A percentile compares a stretch with the other conserved stretches of the same genome.
phyloP scores from a whole-genome alignment of 2,113 vertebrate genomes.

The Coregonus clupeaformis region DNA sequence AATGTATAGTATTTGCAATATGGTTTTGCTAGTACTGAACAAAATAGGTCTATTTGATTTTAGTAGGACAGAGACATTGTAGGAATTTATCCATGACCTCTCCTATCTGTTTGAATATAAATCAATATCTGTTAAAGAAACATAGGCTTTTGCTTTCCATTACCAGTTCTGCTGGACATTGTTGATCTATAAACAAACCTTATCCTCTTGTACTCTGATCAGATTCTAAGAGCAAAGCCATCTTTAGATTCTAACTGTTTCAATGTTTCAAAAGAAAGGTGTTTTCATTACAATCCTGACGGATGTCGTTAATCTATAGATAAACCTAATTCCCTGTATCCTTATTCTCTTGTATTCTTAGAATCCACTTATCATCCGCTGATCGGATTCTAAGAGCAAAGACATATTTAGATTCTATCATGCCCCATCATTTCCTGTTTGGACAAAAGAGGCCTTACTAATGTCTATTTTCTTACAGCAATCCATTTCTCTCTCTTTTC shows the following conservation, averaged over 20 bases:
- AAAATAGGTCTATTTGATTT: too few species aligned
- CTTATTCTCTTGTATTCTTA: too few species aligned
- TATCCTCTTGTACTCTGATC: too few species aligned
- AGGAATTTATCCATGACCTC: too few species aligned
- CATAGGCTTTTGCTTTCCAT: background rate
- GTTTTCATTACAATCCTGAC: too few species aligned
- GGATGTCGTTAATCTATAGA: too few species aligned
- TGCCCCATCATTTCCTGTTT: slow-evolving; percentile 2
- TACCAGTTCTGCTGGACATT: background rate
- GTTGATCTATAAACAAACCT: background rate
- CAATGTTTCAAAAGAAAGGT: too few species aligned
- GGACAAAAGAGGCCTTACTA: slow-evolving; percentile 15
- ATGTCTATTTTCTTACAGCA: slow-evolving; percentile 20
- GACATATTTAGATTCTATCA: background rate
- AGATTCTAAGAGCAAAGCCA: background rate
- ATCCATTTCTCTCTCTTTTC: slow-evolving; percentile 34
- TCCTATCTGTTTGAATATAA: background rate
- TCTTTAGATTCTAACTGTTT: background rate
- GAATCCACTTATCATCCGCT: too few species aligned
- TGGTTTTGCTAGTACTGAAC: too few species aligned
- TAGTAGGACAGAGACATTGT: too few species aligned
- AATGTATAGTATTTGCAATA: background rate
- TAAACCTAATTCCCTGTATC: too few species aligned
- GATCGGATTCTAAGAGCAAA: background rate
- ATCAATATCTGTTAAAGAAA: background rate